These are phyloP conservation scores for Zingel zingel DNA, from an alignment of 2,113 vertebrate species.

Conservation along the genomic window DNA sequence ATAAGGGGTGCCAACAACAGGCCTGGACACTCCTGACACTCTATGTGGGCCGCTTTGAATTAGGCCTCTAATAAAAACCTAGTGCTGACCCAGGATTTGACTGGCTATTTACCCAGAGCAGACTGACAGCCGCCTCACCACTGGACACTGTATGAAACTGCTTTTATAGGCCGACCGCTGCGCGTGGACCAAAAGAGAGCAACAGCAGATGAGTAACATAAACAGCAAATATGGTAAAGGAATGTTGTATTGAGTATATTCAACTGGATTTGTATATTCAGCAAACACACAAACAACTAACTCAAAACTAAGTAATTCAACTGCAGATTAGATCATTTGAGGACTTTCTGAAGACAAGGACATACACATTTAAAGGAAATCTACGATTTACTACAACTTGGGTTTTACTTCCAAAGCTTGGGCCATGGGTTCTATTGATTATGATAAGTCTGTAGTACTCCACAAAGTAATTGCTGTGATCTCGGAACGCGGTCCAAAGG, in stretches of 20 bases:
- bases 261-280: neutral
- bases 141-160: constrained; percentile 47
- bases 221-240: neutral
- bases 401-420: neutral
- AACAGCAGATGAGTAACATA: constrained; percentile 2
- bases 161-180: constrained; percentile 43
- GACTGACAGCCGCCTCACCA: constrained; percentile 62
- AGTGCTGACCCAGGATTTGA: constrained; percentile 66
- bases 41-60: constrained; percentile 72
- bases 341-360: neutral
- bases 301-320: neutral
- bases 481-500: neutral
- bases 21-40: constrained; percentile 66
- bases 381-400: neutral
- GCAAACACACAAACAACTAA: neutral
- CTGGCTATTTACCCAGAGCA: constrained; percentile 55
- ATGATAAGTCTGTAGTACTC: neutral
- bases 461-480: neutral
- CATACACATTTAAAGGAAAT: neutral
- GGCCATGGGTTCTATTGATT: neutral
- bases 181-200: constrained; percentile 17
- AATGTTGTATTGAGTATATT: neutral
- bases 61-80: constrained; percentile 77
- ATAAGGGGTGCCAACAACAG: constrained; percentile 72
- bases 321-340: neutral